phyloP scores from a whole-genome alignment of 2,888 invertebrate species.

The Elaeidobius kamerunicus region DNA sequence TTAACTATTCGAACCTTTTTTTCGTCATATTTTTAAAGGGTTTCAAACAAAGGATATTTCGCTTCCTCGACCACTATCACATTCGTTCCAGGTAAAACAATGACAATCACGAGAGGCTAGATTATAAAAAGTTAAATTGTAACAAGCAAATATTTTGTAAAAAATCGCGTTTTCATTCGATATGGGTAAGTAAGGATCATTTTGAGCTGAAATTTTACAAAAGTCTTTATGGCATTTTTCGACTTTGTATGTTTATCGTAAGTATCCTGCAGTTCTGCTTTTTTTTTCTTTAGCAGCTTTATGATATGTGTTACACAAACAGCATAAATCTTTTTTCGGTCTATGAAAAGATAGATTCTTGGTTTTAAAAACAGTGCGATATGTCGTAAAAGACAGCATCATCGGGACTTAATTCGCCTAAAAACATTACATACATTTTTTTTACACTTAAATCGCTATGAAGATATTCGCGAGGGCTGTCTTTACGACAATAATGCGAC shows the following conservation, averaged over 20 bases:
- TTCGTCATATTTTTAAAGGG: conserved; percentile 1
- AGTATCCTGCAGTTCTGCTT: conserved; percentile 1
- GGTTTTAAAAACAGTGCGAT: conserved; percentile 4
- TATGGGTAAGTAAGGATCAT: conserved; percentile 2
- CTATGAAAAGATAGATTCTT: conserved; percentile 13
- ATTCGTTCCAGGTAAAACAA: conserved; percentile 5
- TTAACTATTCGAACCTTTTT: background rate
- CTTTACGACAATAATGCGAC: conserved; percentile 20
- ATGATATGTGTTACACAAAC: conserved; percentile 11
- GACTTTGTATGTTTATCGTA: conserved; percentile 8
- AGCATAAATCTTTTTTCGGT: conserved; percentile 20
- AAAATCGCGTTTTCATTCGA: conserved; percentile 1
- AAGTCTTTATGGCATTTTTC: conserved; percentile 8
- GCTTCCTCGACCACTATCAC: conserved; percentile 6
- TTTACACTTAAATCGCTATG: conserved; percentile 15
- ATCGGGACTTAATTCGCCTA: background rate
- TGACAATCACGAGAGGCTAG: background rate
- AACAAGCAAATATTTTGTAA: conserved; percentile 6
- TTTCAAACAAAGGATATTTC: conserved; percentile 7
- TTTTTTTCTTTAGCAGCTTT: conserved; percentile 10
- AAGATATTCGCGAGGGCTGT: conserved; percentile 16
- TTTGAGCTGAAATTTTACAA: conserved; percentile 3
- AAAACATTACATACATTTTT: conserved; percentile 11
- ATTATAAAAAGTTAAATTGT: conserved; percentile 8
- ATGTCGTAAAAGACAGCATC: conserved; percentile 4